A percentile compares a stretch with the other conserved stretches of the same genome.
Conservation (phyloP, 2,888 invertebrate genomes). For the Linyphia triangularis region DNA sequence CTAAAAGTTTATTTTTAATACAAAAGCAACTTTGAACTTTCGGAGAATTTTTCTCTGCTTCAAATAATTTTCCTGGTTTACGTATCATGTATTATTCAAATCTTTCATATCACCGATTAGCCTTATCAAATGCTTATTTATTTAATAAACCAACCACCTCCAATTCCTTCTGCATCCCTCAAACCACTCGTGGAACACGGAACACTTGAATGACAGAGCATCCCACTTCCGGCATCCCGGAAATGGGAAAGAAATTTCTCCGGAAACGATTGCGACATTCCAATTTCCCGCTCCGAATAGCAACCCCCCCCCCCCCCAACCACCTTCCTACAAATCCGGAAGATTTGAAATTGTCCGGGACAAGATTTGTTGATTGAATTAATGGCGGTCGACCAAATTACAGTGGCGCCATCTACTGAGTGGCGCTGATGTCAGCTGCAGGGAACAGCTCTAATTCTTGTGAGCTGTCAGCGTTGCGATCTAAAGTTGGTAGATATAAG, state of each 20-base stretch:
- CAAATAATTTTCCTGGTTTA: no score
- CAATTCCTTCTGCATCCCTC: background rate
- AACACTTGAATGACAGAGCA: constrained; percentile 31
- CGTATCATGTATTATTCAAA: background rate
- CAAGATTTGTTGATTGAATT: constrained; percentile 70
- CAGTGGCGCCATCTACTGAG: constrained; percentile 64
- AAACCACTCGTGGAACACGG: constrained; percentile 9
- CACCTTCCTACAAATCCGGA: constrained; percentile 38
- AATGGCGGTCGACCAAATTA: constrained; percentile 36
- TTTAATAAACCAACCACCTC: background rate
- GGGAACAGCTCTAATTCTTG: constrained; percentile 19
- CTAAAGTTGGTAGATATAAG: no score
- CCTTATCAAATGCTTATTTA: background rate
- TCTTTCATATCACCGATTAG: background rate
- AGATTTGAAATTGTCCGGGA: constrained; percentile 68
- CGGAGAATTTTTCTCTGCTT: no score
- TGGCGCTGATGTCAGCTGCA: constrained; percentile 38
- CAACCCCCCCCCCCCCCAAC: constrained; percentile 19
- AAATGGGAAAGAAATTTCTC: constrained; percentile 72
- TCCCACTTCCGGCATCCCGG: constrained; percentile 36
- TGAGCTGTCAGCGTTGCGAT: constrained; percentile 12
- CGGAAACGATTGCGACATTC: constrained; percentile 72
- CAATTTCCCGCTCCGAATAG: constrained; percentile 74
- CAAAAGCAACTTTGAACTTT: no score
- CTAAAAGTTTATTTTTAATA: no score